Conservation (phyloP, 2,797 vertebrate species). For the Champsocephalus esox region DNA sequence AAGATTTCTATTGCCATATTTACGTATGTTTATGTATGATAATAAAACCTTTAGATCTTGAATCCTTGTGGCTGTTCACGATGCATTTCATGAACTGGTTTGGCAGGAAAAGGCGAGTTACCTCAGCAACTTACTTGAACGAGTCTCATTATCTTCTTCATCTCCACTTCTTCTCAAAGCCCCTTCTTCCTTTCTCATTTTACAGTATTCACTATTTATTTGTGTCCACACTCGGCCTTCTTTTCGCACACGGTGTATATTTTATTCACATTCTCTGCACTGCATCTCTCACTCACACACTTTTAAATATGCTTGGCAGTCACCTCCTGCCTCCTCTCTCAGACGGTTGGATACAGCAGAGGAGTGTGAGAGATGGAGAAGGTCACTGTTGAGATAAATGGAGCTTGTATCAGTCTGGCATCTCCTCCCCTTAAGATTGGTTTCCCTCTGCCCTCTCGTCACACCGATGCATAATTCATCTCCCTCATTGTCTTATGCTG, state of each 20-base stretch:
- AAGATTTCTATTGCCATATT: no score
- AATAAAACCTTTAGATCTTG: no score
- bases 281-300: not conserved
- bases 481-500: slow-evolving; percentile 47
- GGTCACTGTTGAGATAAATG: slow-evolving; percentile 65
- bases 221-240: not conserved
- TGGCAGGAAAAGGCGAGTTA: not conserved
- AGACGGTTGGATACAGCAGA: slow-evolving; percentile 5
- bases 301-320: not conserved
- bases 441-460: slow-evolving; percentile 53
- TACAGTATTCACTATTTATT: slow-evolving; percentile 15
- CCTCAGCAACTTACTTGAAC: not conserved
- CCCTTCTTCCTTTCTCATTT: not conserved
- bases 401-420: slow-evolving; percentile 59
- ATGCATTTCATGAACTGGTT: no score
- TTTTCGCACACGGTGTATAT: slow-evolving; percentile 3
- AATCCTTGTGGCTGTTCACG: no score
- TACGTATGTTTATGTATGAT: no score
- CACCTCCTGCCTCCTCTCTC: slow-evolving; percentile 4
- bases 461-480: slow-evolving; percentile 64
- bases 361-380: slow-evolving; percentile 42
- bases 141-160: slow-evolving; percentile 6
- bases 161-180: slow-evolving; percentile 21
- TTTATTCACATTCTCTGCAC: slow-evolving; percentile 33
- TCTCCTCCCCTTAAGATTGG: slow-evolving; percentile 59